phyloP scores from a whole-genome alignment of 2,113 vertebrate species.

The Oenanthe oenanthe region DNA sequence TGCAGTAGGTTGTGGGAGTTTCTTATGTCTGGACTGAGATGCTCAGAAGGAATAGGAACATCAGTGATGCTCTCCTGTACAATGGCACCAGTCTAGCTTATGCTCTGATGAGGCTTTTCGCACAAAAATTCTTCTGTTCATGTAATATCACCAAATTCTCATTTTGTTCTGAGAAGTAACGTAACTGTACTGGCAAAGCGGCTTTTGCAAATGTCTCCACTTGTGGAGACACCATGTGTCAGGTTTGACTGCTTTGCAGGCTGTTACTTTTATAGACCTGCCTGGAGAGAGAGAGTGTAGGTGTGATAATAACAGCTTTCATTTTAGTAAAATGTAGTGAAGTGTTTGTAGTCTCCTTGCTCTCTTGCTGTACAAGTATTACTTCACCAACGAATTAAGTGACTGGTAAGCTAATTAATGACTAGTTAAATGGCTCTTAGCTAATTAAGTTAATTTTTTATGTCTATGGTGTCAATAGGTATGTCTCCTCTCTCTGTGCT shows the following conservation, averaged over 20 bases:
- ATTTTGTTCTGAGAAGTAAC: neutral
- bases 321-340: conserved; percentile 1
- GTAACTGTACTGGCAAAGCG: neutral
- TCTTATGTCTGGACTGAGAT: neutral
- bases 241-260: neutral
- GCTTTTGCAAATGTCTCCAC: neutral
- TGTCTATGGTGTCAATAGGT: neutral
- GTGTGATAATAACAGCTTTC: conserved; percentile 47
- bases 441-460: neutral
- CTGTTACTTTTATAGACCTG: conserved; percentile 40
- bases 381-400: neutral
- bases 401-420: neutral
- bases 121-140: neutral
- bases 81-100: neutral
- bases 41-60: neutral
- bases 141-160: neutral
- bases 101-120: neutral
- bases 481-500: neutral
- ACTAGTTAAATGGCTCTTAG: neutral
- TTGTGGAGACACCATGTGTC: neutral
- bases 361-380: neutral
- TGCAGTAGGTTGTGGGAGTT: neutral
- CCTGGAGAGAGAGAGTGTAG: conserved; percentile 7
- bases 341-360: conserved; percentile 26
- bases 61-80: neutral